Conservation (phyloP, 1,140 invertebrate species). For the Metaphire vulgaris region DNA sequence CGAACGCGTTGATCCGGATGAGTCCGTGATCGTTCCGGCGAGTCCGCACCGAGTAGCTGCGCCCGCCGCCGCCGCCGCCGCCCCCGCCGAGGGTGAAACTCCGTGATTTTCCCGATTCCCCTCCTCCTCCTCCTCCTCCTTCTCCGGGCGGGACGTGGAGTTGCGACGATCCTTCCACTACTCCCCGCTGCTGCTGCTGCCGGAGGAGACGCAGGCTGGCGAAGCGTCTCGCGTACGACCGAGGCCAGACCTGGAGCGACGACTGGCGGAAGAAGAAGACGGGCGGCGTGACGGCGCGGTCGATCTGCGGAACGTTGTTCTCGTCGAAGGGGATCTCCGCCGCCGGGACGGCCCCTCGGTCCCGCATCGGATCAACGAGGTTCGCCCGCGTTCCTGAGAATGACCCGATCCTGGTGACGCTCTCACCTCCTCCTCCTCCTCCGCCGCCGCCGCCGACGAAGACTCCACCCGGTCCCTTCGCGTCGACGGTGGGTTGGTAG, state of each 20-base stretch:
- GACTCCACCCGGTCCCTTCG: no score
- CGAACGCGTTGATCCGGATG: not conserved
- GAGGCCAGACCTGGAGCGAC: not conserved
- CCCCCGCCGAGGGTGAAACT: not conserved
- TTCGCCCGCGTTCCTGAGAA: no score
- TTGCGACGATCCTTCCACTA: no score
- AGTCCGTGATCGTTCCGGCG: not conserved
- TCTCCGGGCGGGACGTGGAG: not conserved
- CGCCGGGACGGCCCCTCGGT: not conserved
- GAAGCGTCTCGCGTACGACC: not conserved
- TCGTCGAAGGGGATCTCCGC: slow-evolving; percentile 16
- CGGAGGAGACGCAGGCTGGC: not conserved
- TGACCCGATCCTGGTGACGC: no score
- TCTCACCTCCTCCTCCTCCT: no score
- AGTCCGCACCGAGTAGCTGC: not conserved
- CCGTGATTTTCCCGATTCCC: not conserved
- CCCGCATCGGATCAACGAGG: not conserved
- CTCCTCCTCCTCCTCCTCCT: not conserved
- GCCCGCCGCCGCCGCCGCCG: no score
- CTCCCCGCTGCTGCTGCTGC: not conserved
- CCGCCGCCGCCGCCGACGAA: no score
- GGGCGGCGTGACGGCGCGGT: slow-evolving; percentile 23
- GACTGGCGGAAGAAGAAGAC: not conserved
- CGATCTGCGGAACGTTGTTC: slow-evolving; percentile 30
- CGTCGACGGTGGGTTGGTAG: no score